Evolutionary conservation across 92 coral and sea anemone genomes (phyloP).

Genomic region (Porites evermanni): DNA sequence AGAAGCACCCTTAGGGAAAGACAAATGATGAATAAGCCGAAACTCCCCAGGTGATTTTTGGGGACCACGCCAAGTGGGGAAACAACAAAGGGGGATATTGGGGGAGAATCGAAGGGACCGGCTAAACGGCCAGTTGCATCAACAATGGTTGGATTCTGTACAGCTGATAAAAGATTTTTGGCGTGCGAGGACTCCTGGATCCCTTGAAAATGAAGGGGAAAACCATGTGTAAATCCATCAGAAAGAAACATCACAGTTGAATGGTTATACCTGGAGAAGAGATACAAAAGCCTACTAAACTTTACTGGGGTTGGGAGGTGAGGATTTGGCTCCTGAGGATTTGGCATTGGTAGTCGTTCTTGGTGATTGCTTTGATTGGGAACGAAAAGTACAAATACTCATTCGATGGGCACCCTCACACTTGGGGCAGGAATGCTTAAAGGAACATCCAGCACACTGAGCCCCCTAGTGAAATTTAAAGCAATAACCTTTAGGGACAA

Average conservation of each 20-base stretch:
- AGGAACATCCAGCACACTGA: conserved; percentile 48
- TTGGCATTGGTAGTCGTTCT: background rate
- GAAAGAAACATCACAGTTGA: too few species aligned
- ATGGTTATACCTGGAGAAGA: background rate
- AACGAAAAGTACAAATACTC: conserved; percentile 50
- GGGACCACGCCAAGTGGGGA: background rate
- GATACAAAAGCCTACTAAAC: background rate
- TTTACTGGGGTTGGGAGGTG: background rate
- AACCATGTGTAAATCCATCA: background rate
- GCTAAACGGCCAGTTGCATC: background rate
- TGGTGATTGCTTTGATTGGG: background rate
- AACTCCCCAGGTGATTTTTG: background rate
- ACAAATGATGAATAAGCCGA: conserved; percentile 16
- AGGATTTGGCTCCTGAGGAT: background rate
- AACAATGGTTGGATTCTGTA: too few species aligned
- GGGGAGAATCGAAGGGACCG: background rate
- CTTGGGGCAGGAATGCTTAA: conserved; percentile 33
- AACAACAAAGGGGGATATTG: background rate
- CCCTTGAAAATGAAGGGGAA: background rate
- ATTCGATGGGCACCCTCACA: conserved; percentile 36
- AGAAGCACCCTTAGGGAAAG: conserved; percentile 60
- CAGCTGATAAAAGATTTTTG: background rate
- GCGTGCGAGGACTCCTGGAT: background rate
- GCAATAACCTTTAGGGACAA: conserved; percentile 31
- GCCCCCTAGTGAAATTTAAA: background rate